phyloP scores from a whole-genome alignment of 2,888 invertebrate species.

The Villa cingulata region DNA sequence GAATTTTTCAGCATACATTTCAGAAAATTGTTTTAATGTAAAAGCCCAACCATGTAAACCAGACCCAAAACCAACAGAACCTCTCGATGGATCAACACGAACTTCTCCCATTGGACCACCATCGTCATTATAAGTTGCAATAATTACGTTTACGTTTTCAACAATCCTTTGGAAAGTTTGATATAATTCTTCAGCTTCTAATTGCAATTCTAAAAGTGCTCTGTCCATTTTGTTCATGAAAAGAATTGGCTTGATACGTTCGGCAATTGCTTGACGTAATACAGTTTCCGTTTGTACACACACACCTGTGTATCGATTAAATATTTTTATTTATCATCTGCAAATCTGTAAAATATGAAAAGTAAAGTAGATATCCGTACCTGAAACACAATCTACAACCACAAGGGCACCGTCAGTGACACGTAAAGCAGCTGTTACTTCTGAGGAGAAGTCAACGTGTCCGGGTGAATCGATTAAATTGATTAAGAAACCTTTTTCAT shows the following conservation, averaged over 20 bases:
- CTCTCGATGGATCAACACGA: slow-evolving; percentile 93
- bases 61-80: slow-evolving; percentile 98
- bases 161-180: slow-evolving; percentile 99
- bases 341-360: too few species aligned
- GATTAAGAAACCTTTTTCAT: slow-evolving; percentile 93
- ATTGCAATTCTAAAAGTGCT: slow-evolving; percentile 90
- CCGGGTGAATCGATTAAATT: slow-evolving; percentile 99
- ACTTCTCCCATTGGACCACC: slow-evolving; percentile 99
- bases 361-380: slow-evolving; percentile 43
- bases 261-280: slow-evolving; percentile 97
- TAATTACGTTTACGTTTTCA: slow-evolving; percentile 99
- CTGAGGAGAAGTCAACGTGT: slow-evolving; percentile 99
- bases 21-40: slow-evolving; percentile 97
- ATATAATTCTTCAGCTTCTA: slow-evolving; percentile 92
- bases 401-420: slow-evolving; percentile 99
- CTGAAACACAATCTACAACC: slow-evolving; percentile 98
- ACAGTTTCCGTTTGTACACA: slow-evolving; percentile 99
- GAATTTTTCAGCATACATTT: slow-evolving; percentile 98
- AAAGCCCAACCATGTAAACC: slow-evolving; percentile 99
- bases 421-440: slow-evolving; percentile 98
- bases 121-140: slow-evolving; percentile 96
- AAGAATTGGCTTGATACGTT: slow-evolving; percentile 98
- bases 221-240: slow-evolving; percentile 99
- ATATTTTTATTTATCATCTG: background rate
- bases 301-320: slow-evolving; percentile 57